phyloP scores from a whole-genome alignment of 1,140 invertebrate species.

The Tetragonula clypearis region DNA sequence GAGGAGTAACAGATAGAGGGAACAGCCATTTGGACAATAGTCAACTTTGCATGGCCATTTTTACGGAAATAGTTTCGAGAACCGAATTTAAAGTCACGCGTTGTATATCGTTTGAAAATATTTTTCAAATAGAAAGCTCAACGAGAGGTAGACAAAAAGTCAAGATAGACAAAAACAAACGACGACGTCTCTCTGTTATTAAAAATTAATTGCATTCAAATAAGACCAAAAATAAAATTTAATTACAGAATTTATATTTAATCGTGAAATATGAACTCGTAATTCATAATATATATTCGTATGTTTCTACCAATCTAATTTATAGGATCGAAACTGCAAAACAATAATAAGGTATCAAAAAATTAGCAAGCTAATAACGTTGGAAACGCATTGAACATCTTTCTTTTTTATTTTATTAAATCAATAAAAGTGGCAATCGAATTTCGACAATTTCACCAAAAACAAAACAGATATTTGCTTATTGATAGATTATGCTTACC shows the following conservation, averaged over 20 bases:
- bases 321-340: too few relatives aligned
- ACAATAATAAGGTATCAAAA: too few relatives aligned
- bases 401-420: too few relatives aligned
- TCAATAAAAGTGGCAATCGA: background rate
- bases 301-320: too few relatives aligned
- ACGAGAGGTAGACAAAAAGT: too few relatives aligned
- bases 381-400: background rate
- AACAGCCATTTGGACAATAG: background rate
- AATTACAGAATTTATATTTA: too few relatives aligned
- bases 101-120: background rate
- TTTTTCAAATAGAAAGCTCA: background rate
- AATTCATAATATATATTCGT: too few relatives aligned
- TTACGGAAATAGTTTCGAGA: background rate
- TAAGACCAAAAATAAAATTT: too few relatives aligned
- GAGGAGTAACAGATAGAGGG: background rate
- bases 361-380: too few relatives aligned
- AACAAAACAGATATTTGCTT: background rate
- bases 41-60: background rate
- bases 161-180: background rate
- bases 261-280: too few relatives aligned
- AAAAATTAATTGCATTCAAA: too few relatives aligned
- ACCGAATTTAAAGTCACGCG: background rate
- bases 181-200: background rate
- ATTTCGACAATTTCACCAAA: background rate
- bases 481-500: conserved; percentile 3